Conservation (phyloP, 2,797 vertebrate species). For the Melanotaenia trifasciata region DNA sequence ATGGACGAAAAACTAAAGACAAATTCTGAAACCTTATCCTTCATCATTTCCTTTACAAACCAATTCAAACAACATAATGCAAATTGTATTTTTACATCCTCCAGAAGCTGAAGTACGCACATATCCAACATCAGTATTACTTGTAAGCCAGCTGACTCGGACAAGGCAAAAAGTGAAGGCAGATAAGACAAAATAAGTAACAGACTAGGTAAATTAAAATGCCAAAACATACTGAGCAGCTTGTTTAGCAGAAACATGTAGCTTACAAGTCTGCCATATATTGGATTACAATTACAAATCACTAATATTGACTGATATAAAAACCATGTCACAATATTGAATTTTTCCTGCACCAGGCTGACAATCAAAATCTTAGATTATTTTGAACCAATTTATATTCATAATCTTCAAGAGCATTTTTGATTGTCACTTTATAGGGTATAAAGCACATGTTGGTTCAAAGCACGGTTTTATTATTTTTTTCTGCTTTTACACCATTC, state of each 20-base stretch:
- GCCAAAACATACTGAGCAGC: constrained; percentile 57
- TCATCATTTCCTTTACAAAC: constrained; percentile 39
- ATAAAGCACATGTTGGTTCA: constrained; percentile 83
- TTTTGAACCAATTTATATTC: constrained; percentile 48
- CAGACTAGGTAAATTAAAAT: constrained; percentile 63
- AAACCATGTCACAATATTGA: constrained; percentile 56
- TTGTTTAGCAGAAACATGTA: constrained; percentile 61
- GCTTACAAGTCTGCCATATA: constrained; percentile 58
- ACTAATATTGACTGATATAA: constrained; percentile 65
- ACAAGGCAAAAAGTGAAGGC: constrained; percentile 78
- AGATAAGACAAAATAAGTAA: constrained; percentile 61
- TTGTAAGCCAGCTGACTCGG: constrained; percentile 64
- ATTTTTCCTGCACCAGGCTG: constrained; percentile 40
- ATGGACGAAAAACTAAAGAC: constrained; percentile 42
- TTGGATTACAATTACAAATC: constrained; percentile 57
- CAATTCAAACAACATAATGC: constrained; percentile 27
- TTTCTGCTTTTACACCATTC: constrained; percentile 33
- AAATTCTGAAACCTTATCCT: constrained; percentile 48
- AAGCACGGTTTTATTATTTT: constrained; percentile 23
- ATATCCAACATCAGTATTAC: constrained; percentile 49
- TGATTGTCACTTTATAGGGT: constrained; percentile 81
- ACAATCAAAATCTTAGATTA: constrained; percentile 68
- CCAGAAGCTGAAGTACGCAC: constrained; percentile 45
- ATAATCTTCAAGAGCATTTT: constrained; percentile 65
- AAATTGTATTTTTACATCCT: constrained; percentile 30